Base-by-base conservation (phyloP, 2,113 vertebrate genomes). In the Microcebus ravelobensis region DNA sequence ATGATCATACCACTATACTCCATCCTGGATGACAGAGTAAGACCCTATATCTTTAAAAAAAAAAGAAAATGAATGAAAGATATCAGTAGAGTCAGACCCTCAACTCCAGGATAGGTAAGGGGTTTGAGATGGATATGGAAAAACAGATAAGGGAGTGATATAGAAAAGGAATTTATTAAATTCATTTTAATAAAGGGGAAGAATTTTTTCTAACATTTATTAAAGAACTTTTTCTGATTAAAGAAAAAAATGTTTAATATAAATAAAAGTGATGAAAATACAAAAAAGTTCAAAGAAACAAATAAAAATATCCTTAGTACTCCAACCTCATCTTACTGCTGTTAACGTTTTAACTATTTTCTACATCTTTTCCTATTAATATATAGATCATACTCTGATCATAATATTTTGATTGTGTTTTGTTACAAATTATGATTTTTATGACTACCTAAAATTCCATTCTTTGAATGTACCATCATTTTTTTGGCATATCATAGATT, bases 181-280 rank as follows among this genome's bases (percentile, higher is more conserved):
- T 59, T 59, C 21, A 59, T 59, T 59, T 59, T 59, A 59, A 59
- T 59, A 59, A 59, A 25, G 21, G 18, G 42, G 34, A 71, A n/a
- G 5, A 76, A 15, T 6, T 15, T 77, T 91, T 68, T 20, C 81
- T 77, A 77, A 70, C 21, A 36, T 55, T 50, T 77, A 88, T 55
- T 79, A 70, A 23, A 77, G 14, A 63, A 18, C 34, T 63, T 93
- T 93, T 57, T 61, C 13, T 87, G 36, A 48, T 83, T 88, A 94
- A 79, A 91, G 88, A 77, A 92, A 94, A 84, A 48, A 48, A 92
- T 39, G 14, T 74, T 76, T 59, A 83, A 48, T 82, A 55, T 82
- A 42, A 88, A 45, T 59, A 87, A 68, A 88, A 87, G 48, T 71
- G 23, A 31, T 84, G 39, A 91, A 85, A 52, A 83, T 52, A 57